Base-by-base conservation (phyloP, 2,797 vertebrate species). In the Apogon hyalosoma region DNA sequence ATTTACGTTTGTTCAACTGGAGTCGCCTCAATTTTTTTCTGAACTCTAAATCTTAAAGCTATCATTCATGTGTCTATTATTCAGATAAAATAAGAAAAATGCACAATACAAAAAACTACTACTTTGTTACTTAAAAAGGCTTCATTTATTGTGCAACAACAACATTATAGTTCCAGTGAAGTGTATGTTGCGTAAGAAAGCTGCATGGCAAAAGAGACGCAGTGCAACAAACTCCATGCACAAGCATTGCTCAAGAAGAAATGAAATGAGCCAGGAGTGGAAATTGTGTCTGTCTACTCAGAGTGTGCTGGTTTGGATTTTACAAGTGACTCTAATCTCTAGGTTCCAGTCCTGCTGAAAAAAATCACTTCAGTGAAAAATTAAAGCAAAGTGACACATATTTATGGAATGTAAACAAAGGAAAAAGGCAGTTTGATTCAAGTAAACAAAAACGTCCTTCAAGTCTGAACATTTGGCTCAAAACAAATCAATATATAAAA, bases 91-190 rank as follows among this genome's bases (percentile, higher is more conserved):
- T 21, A 28, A 28, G 24, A 28, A 28, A 28, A 6, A 28, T 28
- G 24, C 24, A 28, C 24, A 28, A 28, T 5, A 28, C 24, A 28
- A 28, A 28, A 28, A 19, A 40, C 4, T 41, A 21, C 54, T 7
- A 57, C 24, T 1, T 59, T 33, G 1, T 68, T 73, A 43, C 66
- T 8, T 46, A 55, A 71, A 79, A 82, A 86, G 81, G 49, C 33
- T 50, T 60, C 0, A 74, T 90, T 92, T 88, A 88, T 92, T 92
- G 86, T 88, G 86, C 84, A 86, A 83, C 43, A 87, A 77, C 70
- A 78, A 75, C 28, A 63, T 79, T 59, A 69, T 69, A 80, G 63
- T 73, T 90, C 77, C 84, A 87, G 78, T 87, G 71, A 76, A 47
- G 33, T 63, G 78, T 58, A 46, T 58, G 48, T 79, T 43, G 48